phyloP scores from a whole-genome alignment of 2,888 invertebrate species.

The Mylabris sibirica region DNA sequence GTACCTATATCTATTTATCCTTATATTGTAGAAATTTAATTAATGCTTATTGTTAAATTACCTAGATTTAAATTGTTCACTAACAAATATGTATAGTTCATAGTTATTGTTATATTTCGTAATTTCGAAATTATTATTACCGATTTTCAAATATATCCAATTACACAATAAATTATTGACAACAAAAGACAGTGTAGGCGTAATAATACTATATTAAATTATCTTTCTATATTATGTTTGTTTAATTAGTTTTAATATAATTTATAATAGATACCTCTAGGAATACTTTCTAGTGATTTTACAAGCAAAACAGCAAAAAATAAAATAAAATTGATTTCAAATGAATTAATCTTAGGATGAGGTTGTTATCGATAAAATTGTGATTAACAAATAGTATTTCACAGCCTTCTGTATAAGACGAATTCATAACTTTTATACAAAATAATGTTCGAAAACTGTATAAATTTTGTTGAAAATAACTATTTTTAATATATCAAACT shows the following conservation, averaged over 20 bases:
- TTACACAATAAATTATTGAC: conserved; percentile 5
- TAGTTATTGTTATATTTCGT: conserved; percentile 7
- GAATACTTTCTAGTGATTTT: neutral
- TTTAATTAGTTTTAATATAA: conserved; percentile 26
- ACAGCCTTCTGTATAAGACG: no score
- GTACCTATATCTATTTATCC: no score
- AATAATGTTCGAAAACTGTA: no score
- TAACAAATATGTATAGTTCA: neutral
- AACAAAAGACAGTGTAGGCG: neutral
- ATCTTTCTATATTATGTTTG: conserved; percentile 21
- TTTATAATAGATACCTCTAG: neutral
- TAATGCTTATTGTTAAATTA: conserved; percentile 7
- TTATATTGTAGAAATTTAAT: conserved; percentile 11
- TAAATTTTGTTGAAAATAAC: no score
- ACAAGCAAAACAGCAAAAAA: no score
- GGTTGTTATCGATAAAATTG: no score
- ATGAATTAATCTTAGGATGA: no score
- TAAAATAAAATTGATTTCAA: no score
- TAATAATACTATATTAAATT: neutral
- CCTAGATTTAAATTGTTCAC: conserved; percentile 8
- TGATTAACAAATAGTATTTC: no score
- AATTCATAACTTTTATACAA: no score
- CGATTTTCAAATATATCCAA: neutral
- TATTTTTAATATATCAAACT: no score
- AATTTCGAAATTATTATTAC: neutral